Conservation (phyloP, 2,888 invertebrate genomes). For the Caenorhabditis zanzibari region DNA sequence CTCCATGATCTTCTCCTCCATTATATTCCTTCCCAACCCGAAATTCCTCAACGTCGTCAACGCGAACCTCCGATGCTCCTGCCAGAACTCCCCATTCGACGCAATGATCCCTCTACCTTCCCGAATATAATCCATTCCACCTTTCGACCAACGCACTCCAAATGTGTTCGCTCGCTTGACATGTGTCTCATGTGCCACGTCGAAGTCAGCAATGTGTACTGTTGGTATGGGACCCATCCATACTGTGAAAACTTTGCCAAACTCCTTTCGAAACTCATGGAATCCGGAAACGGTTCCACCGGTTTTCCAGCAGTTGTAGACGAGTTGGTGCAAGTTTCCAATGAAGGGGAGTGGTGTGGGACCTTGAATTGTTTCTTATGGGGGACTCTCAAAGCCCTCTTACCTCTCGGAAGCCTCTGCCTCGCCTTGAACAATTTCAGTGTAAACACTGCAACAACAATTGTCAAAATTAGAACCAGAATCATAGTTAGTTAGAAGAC, state of each 20-base stretch:
- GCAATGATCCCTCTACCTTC: slow-evolving; percentile 57
- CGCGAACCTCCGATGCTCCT: slow-evolving; percentile 68
- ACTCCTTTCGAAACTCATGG: slow-evolving; percentile 49
- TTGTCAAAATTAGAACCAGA: not conserved
- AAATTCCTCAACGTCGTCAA: slow-evolving; percentile 70
- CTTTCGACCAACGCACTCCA: slow-evolving; percentile 35
- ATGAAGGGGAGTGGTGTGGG: slow-evolving; percentile 64
- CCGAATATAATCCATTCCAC: slow-evolving; percentile 51
- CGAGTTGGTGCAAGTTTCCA: slow-evolving; percentile 64
- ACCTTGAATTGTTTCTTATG: slow-evolving; percentile 22
- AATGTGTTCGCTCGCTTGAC: slow-evolving; percentile 47
- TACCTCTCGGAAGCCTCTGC: not conserved
- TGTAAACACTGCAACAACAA: not conserved
- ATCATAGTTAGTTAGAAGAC: not conserved
- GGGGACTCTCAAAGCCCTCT: not conserved
- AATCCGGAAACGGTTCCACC: slow-evolving; percentile 44
- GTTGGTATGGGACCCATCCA: slow-evolving; percentile 68
- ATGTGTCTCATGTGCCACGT: slow-evolving; percentile 67
- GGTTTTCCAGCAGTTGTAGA: slow-evolving; percentile 32
- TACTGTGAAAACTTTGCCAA: slow-evolving; percentile 67
- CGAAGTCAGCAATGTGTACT: slow-evolving; percentile 64
- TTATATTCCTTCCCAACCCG: slow-evolving; percentile 69
- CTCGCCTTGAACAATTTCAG: not conserved
- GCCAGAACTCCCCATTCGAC: slow-evolving; percentile 65
- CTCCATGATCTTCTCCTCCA: slow-evolving; percentile 70